Evolutionary conservation across 2,888 invertebrate genomes (phyloP).

Genomic region (Scaptodrosophila latifasciaeformis): DNA sequence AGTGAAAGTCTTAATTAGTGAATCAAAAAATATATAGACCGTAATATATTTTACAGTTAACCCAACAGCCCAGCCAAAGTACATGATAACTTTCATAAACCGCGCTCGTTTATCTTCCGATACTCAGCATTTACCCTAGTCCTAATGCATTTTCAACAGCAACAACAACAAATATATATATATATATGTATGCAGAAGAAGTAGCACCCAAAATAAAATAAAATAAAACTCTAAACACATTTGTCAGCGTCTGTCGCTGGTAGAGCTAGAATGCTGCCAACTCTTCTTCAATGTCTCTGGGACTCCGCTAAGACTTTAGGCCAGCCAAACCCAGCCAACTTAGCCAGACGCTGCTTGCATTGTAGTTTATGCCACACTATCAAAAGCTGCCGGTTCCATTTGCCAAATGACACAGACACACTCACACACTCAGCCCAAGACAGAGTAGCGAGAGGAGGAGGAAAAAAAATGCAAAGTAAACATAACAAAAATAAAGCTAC

Average conservation of each 20-base stretch:
- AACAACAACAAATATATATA: no score
- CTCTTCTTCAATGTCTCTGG: background rate
- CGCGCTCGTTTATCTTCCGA: conserved; percentile 17
- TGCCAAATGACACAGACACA: conserved; percentile 29
- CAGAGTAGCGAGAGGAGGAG: background rate
- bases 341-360: background rate
- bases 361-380: conserved; percentile 32
- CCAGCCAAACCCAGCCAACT: background rate
- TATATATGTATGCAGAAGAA: background rate
- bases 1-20: no score
- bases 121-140: no score
- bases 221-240: conserved; percentile 18
- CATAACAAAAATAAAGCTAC: conserved; percentile 9
- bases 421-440: conserved; percentile 6
- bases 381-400: conserved; percentile 33
- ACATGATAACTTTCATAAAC: no score
- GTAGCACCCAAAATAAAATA: conserved; percentile 12
- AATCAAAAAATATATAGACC: no score
- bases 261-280: background rate
- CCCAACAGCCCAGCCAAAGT: no score
- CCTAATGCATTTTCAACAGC: no score
- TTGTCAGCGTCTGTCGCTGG: conserved; percentile 22
- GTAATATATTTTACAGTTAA: no score
- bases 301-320: background rate
- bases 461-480: conserved; percentile 23